These are phyloP conservation scores for Neocrepidodera transversa DNA, from an alignment of 2,888 invertebrate species.

Conservation along the genomic window DNA sequence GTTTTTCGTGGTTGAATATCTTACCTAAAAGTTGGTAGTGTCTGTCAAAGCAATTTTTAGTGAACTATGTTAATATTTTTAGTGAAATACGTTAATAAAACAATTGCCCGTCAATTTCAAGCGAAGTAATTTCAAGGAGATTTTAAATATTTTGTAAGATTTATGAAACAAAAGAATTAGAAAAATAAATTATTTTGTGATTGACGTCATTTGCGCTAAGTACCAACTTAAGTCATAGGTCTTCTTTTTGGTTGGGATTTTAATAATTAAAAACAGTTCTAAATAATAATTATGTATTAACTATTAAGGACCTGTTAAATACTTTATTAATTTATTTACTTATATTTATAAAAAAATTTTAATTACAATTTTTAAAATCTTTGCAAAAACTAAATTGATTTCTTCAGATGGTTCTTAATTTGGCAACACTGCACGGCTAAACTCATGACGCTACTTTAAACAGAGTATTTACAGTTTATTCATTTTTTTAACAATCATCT, in stretches of 20 bases:
- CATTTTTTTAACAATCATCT: slow-evolving; percentile 6
- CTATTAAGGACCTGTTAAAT: neutral
- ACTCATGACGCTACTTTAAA: slow-evolving; percentile 20
- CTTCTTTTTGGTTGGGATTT: too few species aligned
- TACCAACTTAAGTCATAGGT: neutral
- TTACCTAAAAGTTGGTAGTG: too few species aligned
- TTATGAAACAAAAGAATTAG: too few species aligned
- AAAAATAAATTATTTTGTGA: too few species aligned
- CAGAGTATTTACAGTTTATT: slow-evolving; percentile 20
- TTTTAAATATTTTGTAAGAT: too few species aligned
- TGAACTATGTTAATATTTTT: too few species aligned
- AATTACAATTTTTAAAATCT: neutral
- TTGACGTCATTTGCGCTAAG: neutral
- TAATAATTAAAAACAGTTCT: neutral
- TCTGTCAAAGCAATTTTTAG: too few species aligned
- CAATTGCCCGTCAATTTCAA: too few species aligned
- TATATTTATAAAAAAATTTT: neutral
- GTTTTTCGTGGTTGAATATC: too few species aligned
- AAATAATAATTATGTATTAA: neutral
- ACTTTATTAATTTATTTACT: neutral
- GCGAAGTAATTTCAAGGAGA: too few species aligned
- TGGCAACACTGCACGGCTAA: slow-evolving; percentile 18
- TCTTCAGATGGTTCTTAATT: slow-evolving; percentile 9
- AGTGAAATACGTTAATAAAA: too few species aligned
- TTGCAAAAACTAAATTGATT: slow-evolving; percentile 14